Evolutionary conservation across 2,113 vertebrate species (phyloP).

Genomic region (Eurypyga helias): DNA sequence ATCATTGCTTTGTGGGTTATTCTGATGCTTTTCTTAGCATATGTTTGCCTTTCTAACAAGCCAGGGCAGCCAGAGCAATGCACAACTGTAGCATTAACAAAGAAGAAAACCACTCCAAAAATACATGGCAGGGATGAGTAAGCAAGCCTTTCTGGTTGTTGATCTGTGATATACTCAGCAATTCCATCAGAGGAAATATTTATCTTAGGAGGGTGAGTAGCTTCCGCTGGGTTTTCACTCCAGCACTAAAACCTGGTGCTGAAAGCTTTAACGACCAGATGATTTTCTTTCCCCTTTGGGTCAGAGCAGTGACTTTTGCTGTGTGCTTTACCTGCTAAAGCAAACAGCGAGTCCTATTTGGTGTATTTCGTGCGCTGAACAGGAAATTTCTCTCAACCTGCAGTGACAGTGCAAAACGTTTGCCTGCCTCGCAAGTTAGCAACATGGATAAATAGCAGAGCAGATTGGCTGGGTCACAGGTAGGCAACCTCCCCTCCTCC

Average conservation of each 20-base stretch:
- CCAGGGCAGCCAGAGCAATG: background rate
- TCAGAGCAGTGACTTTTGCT: conserved; percentile 7
- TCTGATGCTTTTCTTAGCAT: background rate
- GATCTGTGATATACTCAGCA: background rate
- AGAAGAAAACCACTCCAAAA: conserved; percentile 9
- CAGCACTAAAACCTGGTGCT: background rate
- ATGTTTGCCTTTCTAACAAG: background rate
- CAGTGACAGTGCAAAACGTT: conserved; percentile 58
- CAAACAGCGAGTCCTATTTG: conserved; percentile 58
- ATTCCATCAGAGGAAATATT: conserved; percentile 51
- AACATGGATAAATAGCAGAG: conserved; percentile 53
- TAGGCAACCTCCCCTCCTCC: conserved; percentile 49
- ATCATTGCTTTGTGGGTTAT: background rate
- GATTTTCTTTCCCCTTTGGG: conserved; percentile 6
- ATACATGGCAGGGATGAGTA: conserved; percentile 8
- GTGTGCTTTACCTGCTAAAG: conserved; percentile 69
- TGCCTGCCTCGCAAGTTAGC: conserved; percentile 49
- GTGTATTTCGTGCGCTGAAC: background rate
- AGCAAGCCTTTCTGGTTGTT: background rate
- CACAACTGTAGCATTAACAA: background rate
- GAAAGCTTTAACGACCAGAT: conserved; percentile 13
- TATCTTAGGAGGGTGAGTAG: conserved; percentile 10
- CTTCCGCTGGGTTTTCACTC: conserved; percentile 20
- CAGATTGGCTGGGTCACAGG: conserved; percentile 68
- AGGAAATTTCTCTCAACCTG: conserved; percentile 61